These are phyloP conservation scores for Andinoacara biseriatus DNA, from an alignment of 2,113 vertebrate species.

Conservation along the genomic window DNA sequence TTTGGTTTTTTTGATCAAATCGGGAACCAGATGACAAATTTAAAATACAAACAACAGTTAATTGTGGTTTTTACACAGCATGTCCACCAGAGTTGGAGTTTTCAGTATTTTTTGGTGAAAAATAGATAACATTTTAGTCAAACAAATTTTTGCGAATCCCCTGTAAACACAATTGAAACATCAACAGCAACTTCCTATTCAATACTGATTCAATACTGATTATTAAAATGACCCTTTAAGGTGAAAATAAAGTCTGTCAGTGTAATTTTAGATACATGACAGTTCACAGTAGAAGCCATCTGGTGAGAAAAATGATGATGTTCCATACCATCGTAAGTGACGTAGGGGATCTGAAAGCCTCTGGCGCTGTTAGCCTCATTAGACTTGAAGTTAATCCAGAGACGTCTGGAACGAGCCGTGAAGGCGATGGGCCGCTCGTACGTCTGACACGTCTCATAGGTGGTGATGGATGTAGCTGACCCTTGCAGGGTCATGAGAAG, in stretches of 20 bases:
- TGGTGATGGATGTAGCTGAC: conserved; percentile 96
- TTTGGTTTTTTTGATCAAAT: background rate
- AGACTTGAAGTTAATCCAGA: conserved; percentile 98
- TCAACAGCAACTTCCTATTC: no score
- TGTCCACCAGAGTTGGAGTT: background rate
- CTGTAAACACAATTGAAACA: no score
- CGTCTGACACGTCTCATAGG: conserved; percentile 98
- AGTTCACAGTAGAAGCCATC: background rate
- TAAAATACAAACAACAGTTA: background rate
- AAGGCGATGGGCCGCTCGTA: conserved; percentile 97
- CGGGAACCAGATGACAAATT: background rate
- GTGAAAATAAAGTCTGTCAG: background rate
- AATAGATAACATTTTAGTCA: background rate
- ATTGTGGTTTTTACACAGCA: background rate
- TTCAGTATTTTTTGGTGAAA: background rate
- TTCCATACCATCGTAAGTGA: conserved; percentile 91
- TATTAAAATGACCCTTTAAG: background rate
- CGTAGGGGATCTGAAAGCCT: conserved; percentile 98
- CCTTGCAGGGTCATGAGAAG: conserved; percentile 73
- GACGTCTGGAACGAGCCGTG: conserved; percentile 94
- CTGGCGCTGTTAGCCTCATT: conserved; percentile 95
- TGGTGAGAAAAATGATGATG: background rate
- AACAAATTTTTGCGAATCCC: no score
- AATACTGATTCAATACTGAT: rapidly evolving
- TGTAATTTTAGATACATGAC: background rate